Conservation (phyloP, 2,113 vertebrate genomes). For the Pantherophis guttatus region DNA sequence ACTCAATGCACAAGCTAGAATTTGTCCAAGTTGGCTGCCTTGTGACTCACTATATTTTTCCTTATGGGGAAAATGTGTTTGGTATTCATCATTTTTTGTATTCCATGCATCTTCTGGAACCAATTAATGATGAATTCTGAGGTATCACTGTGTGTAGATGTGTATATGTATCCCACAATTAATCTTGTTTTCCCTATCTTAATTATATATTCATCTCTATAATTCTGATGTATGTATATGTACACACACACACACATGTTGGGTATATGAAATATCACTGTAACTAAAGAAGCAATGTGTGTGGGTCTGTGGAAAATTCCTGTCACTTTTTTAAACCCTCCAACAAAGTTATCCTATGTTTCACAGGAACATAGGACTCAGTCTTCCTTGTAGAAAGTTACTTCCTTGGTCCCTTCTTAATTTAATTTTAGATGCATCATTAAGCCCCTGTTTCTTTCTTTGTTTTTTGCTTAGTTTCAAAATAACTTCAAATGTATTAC, state of each 20-base stretch:
- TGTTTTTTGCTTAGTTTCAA: neutral
- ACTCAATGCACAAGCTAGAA: no score
- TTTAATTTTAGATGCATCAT: neutral
- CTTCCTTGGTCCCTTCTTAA: neutral
- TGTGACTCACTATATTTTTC: no score
- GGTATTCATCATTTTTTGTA: no score
- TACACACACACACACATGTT: neutral
- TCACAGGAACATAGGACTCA: neutral
- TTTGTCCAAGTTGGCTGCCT: no score
- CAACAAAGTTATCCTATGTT: neutral
- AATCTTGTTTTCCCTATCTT: neutral
- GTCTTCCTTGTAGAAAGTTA: neutral
- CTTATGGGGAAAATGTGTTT: no score
- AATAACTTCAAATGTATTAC: neutral
- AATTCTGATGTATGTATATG: neutral
- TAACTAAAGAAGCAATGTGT: neutral
- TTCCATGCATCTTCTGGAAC: no score
- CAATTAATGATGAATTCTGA: no score
- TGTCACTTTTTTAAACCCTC: neutral
- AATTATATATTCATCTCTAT: neutral
- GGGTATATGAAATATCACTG: neutral
- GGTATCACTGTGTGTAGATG: neutral
- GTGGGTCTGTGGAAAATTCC: neutral
- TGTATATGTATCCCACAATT: neutral
- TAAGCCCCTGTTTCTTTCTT: neutral